Evolutionary conservation across 2,888 invertebrate species (phyloP).

Genomic region (Adelphocoris suturalis): DNA sequence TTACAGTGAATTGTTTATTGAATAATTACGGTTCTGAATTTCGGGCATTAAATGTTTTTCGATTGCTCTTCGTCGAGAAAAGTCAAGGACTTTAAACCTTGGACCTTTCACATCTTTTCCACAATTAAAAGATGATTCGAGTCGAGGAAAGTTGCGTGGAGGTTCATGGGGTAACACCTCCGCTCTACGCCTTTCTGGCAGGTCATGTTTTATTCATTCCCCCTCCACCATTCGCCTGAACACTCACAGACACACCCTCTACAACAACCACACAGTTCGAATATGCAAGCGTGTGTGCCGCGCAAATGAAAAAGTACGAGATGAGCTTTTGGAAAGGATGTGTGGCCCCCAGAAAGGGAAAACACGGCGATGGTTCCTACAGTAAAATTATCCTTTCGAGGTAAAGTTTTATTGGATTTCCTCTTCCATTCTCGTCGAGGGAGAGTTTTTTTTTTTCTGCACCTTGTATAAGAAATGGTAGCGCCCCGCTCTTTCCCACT

Average conservation of each 20-base stretch:
- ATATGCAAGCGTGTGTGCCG: slow-evolving; percentile 26
- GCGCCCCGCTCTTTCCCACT: not conserved
- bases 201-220: slow-evolving; percentile 50
- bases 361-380: slow-evolving; percentile 39
- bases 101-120: not conserved
- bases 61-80: too few relatives aligned
- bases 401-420: slow-evolving; percentile 55
- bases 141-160: not conserved
- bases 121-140: slow-evolving; percentile 2
- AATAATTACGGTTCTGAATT: too few relatives aligned
- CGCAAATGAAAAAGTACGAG: slow-evolving; percentile 51
- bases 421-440: slow-evolving; percentile 23
- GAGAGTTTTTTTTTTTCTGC: slow-evolving; percentile 6
- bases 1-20: too few relatives aligned
- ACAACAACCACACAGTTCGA: not conserved
- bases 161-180: not conserved
- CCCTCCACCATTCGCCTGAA: not conserved
- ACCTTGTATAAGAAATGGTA: not conserved
- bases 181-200: not conserved
- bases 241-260: not conserved
- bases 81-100: too few relatives aligned
- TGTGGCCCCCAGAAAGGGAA: slow-evolving; percentile 29
- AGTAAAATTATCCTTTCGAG: slow-evolving; percentile 52
- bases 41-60: too few relatives aligned
- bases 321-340: slow-evolving; percentile 53